phyloP scores from a whole-genome alignment of 2,888 invertebrate species.

The Nesidiocoris tenuis region DNA sequence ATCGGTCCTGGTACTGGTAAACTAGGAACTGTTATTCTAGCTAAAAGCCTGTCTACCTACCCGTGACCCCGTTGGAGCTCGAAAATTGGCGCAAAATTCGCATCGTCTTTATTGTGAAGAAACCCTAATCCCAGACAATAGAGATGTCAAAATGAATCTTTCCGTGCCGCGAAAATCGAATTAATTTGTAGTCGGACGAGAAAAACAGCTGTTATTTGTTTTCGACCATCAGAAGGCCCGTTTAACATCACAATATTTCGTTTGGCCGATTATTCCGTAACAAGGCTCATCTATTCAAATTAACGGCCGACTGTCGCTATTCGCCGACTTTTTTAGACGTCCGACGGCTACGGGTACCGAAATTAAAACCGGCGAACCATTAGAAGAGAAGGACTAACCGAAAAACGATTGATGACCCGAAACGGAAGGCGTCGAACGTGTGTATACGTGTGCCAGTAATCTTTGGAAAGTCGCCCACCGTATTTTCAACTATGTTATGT shows the following conservation, averaged over 20 bases:
- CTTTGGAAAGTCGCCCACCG: constrained; percentile 32
- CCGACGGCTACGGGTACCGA: not conserved
- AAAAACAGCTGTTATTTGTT: not conserved
- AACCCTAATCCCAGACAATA: too few relatives aligned
- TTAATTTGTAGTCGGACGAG: too few relatives aligned
- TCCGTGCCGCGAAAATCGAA: too few relatives aligned
- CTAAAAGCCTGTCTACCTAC: too few relatives aligned
- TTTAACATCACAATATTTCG: not conserved
- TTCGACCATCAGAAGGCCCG: not conserved
- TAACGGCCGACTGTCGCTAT: not conserved
- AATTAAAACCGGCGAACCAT: constrained; percentile 6
- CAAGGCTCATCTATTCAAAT: constrained; percentile 7
- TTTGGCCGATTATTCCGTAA: constrained; percentile 5
- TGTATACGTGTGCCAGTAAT: not conserved
- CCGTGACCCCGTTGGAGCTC: too few relatives aligned
- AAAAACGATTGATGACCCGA: constrained; percentile 30
- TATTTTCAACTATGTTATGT: constrained; percentile 36
- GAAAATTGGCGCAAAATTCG: too few relatives aligned
- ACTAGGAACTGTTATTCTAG: too few relatives aligned
- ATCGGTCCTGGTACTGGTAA: too few relatives aligned
- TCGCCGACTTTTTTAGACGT: not conserved
- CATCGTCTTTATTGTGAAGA: too few relatives aligned
- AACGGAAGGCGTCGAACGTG: constrained; percentile 12
- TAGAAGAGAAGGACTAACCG: constrained; percentile 10
- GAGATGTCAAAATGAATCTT: too few relatives aligned